Conservation (phyloP, 2,113 vertebrate genomes). For the Chiloscyllium plagiosum region DNA sequence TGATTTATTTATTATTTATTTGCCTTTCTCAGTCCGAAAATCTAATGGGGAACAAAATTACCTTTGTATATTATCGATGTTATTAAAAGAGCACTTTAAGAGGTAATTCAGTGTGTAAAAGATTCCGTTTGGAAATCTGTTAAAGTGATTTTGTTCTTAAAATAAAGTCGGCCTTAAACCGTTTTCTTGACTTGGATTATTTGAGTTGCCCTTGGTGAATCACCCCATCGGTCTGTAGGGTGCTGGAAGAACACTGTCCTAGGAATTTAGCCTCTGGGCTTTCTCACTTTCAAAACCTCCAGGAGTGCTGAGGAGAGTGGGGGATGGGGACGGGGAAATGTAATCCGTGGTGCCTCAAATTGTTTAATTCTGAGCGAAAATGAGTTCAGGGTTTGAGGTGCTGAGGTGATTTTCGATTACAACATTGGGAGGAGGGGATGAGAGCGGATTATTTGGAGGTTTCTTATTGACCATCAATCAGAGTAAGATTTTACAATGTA, state of each 20-base stretch:
- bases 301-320: too few relatives aligned
- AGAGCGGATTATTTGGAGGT: not conserved
- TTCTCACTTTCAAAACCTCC: not conserved
- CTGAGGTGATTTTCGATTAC: not conserved
- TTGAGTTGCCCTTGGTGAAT: not conserved
- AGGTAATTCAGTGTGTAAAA: conserved; percentile 49
- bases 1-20: conserved; percentile 58
- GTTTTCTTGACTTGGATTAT: not conserved
- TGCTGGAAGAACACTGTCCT: not conserved
- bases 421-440: not conserved
- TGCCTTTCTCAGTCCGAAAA: conserved; percentile 42
- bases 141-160: conserved; percentile 57
- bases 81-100: conserved; percentile 61
- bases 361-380: not conserved
- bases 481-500: not conserved
- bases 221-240: too few relatives aligned
- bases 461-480: not conserved
- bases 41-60: not conserved
- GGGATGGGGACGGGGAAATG: too few relatives aligned
- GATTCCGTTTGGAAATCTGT: conserved; percentile 52
- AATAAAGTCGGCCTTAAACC: conserved; percentile 49
- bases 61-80: conserved; percentile 52
- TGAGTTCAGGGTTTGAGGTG: not conserved
- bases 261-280: not conserved
- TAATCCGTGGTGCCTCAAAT: too few relatives aligned